phyloP scores from a whole-genome alignment of 1,140 invertebrate genomes.

The Temnothorax curvispinosus region DNA sequence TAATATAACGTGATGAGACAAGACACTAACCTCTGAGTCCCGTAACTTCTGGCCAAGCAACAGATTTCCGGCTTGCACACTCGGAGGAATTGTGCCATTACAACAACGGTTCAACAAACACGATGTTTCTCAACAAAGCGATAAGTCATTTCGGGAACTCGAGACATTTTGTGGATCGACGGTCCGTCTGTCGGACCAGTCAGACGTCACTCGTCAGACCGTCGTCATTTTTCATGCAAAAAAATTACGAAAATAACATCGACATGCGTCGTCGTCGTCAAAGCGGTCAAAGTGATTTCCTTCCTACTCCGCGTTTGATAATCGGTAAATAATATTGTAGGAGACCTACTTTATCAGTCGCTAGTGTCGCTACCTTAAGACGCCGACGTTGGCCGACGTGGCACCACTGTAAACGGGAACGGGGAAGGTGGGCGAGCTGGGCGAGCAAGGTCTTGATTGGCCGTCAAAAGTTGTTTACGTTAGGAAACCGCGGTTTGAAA shows the following conservation, averaged over 20 bases:
- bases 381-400: background rate
- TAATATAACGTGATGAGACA: background rate
- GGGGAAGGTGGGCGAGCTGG: background rate
- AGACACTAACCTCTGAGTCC: slow-evolving; percentile 71
- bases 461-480: slow-evolving; percentile 70
- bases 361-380: background rate
- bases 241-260: background rate
- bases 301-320: background rate
- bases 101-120: background rate
- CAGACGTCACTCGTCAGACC: background rate
- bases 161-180: background rate
- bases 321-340: background rate
- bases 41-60: slow-evolving; percentile 56
- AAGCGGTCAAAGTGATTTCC: background rate
- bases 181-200: background rate
- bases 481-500: slow-evolving; percentile 64
- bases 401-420: slow-evolving; percentile 19
- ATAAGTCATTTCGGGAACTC: background rate
- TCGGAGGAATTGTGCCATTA: slow-evolving; percentile 63
- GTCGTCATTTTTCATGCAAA: background rate
- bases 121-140: background rate
- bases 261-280: too few species aligned
- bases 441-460: slow-evolving; percentile 51
- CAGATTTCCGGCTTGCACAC: slow-evolving; percentile 62
- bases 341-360: background rate